A percentile compares a stretch with the other conserved stretches of the same genome.
phyloP scores from a whole-genome alignment of 2,888 invertebrate species.

The Capitulum mitella region DNA sequence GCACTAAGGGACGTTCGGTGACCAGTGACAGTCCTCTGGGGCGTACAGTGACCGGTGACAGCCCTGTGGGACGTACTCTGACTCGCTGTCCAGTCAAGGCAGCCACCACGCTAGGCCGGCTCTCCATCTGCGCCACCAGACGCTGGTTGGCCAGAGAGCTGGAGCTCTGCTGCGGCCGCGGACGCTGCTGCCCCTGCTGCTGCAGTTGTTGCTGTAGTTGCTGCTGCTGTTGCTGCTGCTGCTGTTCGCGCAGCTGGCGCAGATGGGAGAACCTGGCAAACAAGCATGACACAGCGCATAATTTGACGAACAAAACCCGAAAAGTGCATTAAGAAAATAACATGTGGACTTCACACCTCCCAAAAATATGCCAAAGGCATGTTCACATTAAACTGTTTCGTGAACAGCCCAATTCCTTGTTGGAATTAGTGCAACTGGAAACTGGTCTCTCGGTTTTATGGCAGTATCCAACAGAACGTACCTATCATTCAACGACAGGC shows the following conservation, averaged over 20 bases:
- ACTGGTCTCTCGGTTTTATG: background rate
- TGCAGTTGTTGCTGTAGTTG: conserved; percentile 37
- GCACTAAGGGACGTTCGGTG: too few species aligned
- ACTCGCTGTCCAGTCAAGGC: conserved; percentile 39
- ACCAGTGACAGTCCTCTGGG: too few species aligned
- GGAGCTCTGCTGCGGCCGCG: conserved; percentile 39
- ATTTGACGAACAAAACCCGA: too few species aligned
- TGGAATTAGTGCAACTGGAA: too few species aligned
- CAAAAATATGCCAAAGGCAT: too few species aligned
- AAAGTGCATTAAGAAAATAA: too few species aligned
- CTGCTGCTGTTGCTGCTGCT: conserved; percentile 22
- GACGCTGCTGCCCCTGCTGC: conserved; percentile 32
- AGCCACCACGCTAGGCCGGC: conserved; percentile 47
- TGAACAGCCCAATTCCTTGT: too few species aligned
- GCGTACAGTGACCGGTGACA: too few species aligned
- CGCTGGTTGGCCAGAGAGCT: conserved; percentile 44
- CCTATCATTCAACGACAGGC: background rate
- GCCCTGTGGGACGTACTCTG: background rate
- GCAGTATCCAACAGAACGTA: background rate
- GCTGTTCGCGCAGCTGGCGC: conserved; percentile 25
- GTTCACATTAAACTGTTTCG: too few species aligned
- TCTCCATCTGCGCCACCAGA: conserved; percentile 49
- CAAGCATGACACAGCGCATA: too few species aligned
- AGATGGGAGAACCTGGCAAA: conserved; percentile 1
- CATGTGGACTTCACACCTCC: too few species aligned